Base-by-base conservation (phyloP, 1,140 invertebrate species). In the Homarus americanus region DNA sequence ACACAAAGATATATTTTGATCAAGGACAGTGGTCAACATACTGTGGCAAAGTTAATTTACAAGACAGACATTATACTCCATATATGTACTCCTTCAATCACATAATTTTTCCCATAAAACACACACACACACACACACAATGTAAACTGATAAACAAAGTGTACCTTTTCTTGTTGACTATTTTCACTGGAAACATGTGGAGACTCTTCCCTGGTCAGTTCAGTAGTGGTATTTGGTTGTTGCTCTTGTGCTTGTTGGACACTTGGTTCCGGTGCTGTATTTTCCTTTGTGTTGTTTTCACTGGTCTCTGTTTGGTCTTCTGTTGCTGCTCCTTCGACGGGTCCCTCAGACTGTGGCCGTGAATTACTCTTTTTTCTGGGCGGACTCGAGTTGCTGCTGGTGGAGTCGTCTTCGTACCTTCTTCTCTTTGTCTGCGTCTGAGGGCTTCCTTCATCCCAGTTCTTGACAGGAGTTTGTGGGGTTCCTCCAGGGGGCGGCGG, bases 391-490 rank as follows among this genome's bases (percentile, higher is more conserved):
- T 53, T 34, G 28, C 53, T 66, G 34, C 69, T 66, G 24, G 34
- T 69, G 17, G 82, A 38, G 10, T 66, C 53, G 15, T 66, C 63
- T 44, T 83, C 82, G 10, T 72, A 15, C 36, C 58, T 58, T 69
- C 82, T 58, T 24, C 85, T 44, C 76, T 87, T 87, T 32, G 73
- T n/a, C 38, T 79, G 75, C 17, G 73, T n/a, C 38, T 79, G 75
- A 20, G 86, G 86, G 0, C 36, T 36, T n/a, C 49, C 63, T 20
- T 80, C 86, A 9, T 80, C 86, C 34, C 28, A 17, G n/a, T 15
- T 40, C 24, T 49, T 17, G 32, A 28, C 40, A 32, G 36, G 44
- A 20, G 17, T 73, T 36, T n/a, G 12, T 15, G 44, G 24, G 9
- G 41, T 20, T 9, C 32, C 63, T 34, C 69, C 17, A 78, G 73